Base-by-base conservation (phyloP, 2,888 invertebrate species). In the Calameuta filiformis region DNA sequence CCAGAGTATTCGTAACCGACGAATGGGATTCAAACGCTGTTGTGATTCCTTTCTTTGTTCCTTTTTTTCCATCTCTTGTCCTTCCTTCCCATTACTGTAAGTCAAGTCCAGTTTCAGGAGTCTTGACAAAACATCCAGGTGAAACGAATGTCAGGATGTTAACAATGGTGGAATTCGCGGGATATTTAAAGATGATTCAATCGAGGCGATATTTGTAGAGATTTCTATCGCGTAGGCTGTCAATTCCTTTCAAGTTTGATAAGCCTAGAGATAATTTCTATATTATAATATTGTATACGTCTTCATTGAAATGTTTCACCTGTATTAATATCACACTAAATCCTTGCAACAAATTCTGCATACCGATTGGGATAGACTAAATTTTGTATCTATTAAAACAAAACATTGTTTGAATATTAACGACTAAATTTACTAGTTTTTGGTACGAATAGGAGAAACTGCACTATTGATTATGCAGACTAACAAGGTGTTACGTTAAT, bases 1-100 rank as follows among this genome's bases (percentile, higher is more conserved):
- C 85, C 85, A 56, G 56, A 56, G 56, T 56, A 56, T 56, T 56
- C 56, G 23, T 9, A 56, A 56, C 56, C 56, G 56, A 56, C 56
- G 23, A 56, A 9, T 9, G 23, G 23, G 56, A 56, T 56, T 56
- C 23, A 56, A 56, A 56, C 56, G 56, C 56, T 56, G 56, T 56
- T 56, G 23, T 56, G 56, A 56, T 56, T 56, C 23, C 56, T 56
- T 56, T 56, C 56, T 56, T 56, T 23, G 23, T 56, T 56, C 2
- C 56, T 23, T 56, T 56, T 56, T 56, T 56, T 56, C 23, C 56
- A 56, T 56, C 23, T 56, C 23, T 56, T 56, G 15, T 56, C 56
- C 56, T 23, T 40, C 12, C 15, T 40, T 56, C 2, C 23, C 56
- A 56, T 23, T 23, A 23, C 23, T 23, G 56, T 56, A 6, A 56